Conservation (phyloP, 2,888 invertebrate species). For the Frankliniella fusca region DNA sequence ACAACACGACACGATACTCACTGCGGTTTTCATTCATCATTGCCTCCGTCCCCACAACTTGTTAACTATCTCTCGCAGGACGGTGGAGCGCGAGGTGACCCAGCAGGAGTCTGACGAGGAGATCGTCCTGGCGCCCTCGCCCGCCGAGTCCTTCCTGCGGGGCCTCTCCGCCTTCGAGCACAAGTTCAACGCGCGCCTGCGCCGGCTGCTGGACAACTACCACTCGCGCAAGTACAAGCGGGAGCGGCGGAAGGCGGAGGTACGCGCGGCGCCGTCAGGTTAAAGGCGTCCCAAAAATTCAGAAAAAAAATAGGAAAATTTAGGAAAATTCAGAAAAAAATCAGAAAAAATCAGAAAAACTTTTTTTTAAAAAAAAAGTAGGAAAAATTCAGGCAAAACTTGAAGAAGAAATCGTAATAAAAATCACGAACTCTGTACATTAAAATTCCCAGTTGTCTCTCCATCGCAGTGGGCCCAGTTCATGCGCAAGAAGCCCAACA, state of each 20-base stretch:
- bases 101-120: neutral
- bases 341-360: no score
- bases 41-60: neutral
- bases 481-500: neutral
- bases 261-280: no score
- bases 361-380: no score
- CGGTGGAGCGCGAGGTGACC: neutral
- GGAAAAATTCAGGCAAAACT: no score
- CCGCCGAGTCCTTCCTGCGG: constrained; percentile 11
- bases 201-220: constrained; percentile 19
- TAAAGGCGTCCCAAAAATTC: no score
- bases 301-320: no score
- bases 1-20: neutral
- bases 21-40: neutral
- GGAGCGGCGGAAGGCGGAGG: neutral
- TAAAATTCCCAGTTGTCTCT: neutral
- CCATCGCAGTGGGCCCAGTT: neutral
- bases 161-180: constrained; percentile 8
- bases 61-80: neutral
- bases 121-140: neutral
- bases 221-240: constrained; percentile 6
- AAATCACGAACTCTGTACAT: no score
- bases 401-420: no score
- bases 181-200: constrained; percentile 20
- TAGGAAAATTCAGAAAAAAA: no score